Evolutionary conservation across 2,888 invertebrate genomes (phyloP).

Genomic region (Octonoba sinensis): DNA sequence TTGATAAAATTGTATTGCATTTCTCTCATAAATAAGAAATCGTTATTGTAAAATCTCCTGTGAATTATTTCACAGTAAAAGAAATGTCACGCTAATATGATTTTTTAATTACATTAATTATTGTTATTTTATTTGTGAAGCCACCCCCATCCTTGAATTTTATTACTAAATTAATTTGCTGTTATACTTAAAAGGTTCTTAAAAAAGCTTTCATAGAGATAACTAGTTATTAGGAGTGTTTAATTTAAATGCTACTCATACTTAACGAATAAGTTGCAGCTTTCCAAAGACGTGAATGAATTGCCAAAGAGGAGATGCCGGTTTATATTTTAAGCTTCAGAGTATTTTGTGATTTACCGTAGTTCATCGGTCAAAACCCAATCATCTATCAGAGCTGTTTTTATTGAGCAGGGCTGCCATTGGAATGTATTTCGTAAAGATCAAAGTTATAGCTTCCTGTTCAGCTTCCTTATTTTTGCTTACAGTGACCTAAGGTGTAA

Average conservation of each 20-base stretch:
- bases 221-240: constrained; percentile 27
- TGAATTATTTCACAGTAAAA: no score
- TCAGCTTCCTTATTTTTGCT: neutral
- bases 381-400: constrained; percentile 19
- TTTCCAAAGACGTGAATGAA: neutral
- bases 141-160: no score
- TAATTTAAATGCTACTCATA: constrained; percentile 12
- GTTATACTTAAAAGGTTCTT: no score
- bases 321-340: neutral
- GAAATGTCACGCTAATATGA: no score
- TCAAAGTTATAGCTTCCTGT: constrained; percentile 3
- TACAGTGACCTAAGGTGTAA: constrained; percentile 3
- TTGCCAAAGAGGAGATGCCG: neutral
- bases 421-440: neutral
- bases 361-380: constrained; percentile 8
- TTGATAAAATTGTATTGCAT: no score
- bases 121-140: no score
- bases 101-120: no score
- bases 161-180: no score
- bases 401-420: neutral
- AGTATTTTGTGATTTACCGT: constrained; percentile 14
- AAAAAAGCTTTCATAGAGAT: neutral
- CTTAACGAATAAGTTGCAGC: neutral
- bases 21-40: no score
- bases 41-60: no score